These are phyloP conservation scores for Cryptosula pallasiana DNA, from an alignment of 2,888 invertebrate species.

Conservation along the genomic window DNA sequence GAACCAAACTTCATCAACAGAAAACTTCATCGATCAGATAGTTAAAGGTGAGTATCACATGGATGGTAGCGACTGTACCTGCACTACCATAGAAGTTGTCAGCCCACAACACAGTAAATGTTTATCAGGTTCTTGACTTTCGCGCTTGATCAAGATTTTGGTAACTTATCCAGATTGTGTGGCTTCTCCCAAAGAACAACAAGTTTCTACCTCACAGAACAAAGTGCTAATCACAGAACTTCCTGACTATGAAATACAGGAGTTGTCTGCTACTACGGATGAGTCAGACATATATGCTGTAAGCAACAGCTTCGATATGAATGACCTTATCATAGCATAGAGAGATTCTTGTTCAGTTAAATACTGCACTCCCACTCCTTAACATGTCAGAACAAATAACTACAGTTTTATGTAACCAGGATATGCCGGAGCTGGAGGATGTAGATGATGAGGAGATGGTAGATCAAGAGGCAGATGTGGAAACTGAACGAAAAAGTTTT, in stretches of 20 bases:
- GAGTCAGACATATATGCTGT: background rate
- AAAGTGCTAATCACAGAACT: constrained; percentile 14
- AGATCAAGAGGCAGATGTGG: background rate
- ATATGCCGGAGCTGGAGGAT: constrained; percentile 48
- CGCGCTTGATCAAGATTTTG: too few relatives aligned
- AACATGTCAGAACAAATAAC: too few relatives aligned
- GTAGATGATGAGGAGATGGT: constrained; percentile 34
- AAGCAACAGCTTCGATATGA: too few relatives aligned
- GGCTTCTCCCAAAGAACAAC: background rate
- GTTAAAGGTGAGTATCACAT: background rate
- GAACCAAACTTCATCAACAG: background rate
- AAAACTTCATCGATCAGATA: background rate
- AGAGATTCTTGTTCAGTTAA: too few relatives aligned
- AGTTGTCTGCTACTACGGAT: background rate
- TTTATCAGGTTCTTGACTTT: too few relatives aligned
- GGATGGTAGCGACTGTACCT: too few relatives aligned
- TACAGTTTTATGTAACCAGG: constrained; percentile 32
- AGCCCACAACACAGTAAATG: too few relatives aligned
- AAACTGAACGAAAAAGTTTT: background rate
- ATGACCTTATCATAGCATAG: too few relatives aligned
- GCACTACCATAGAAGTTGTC: too few relatives aligned
- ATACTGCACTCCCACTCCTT: too few relatives aligned
- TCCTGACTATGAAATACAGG: constrained; percentile 2
- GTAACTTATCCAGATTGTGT: constrained; percentile 19
- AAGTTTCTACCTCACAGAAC: background rate